Evolutionary conservation across 2,888 invertebrate species (phyloP), one percentile per base, ranked within the genome.

Genomic region (Heliconius sara): DNA sequence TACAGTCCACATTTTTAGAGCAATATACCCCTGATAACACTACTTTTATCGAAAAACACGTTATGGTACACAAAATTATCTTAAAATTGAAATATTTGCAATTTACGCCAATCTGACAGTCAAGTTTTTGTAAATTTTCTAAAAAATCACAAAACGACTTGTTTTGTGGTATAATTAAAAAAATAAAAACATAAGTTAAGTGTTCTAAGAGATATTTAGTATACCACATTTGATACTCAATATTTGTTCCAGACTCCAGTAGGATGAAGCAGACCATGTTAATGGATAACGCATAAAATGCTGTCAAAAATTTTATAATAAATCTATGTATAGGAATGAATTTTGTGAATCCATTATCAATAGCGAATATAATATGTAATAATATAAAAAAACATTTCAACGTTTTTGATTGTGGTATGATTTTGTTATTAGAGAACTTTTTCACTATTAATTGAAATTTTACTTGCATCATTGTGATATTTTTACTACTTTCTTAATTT

Each of bases 111-210:
- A 75, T n/a, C 3, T 47, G 43, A 27, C 12, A 19, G 43, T 75
- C 75, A 22, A 75, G 43, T 22, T 43, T 6, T 75, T 65, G 63
- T 27, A 75, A 75, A 4, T 75, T 39, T 65, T 75, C 43, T 9
- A 75, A 39, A 65, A 47, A 75, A 47, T 27, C 16, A 47, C 75
- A 47, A 43, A 65, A 43, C 1, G 75, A 30, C 27, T 65, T 75
- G 12, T 66, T 25, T 43, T 65, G 43, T 27, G 75, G 65, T 63
- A 39, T 47, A 22, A 75, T 10, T 25, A 43, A 63, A 22, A 65
- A 43, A 39, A 43, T 43, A 0, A 75, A 25, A 3, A 34, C 34
- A 7, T 60, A 39, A 16, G 13, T 16, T 7, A 73, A 9, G 10
- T 73, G 30, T 73, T 75, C 74, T 25, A 63, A 16, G 4, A 75